Base-by-base conservation (phyloP, 2,888 invertebrate species). In the Carabus problematicus region DNA sequence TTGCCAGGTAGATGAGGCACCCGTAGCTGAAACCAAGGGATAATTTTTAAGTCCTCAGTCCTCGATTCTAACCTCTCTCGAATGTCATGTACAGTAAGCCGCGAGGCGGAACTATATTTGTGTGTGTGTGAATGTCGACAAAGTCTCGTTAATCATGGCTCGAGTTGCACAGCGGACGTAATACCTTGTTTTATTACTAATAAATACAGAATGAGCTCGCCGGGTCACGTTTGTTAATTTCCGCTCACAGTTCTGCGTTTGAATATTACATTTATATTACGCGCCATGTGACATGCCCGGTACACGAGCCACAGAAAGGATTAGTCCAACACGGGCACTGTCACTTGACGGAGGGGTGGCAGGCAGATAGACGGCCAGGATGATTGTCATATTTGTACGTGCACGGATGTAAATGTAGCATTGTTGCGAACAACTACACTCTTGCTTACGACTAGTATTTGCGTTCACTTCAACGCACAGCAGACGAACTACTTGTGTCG, bases 1-100 rank as follows among this genome's bases (percentile, higher is more conserved):
- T 91, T 75, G 93, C 91, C 81, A 95, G 89, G 85, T 91, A 93
- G 75, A 95, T 90, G 80, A 94, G 86, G 82, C 91, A 91, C 76
- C 91, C 91, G 81, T 93, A 92, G 80, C 93, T 94, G 86, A 19
- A 87, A 85, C 74, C 76, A 75, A 77, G 75, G 71, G 75, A 70
- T 18, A 2, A 52, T 52, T 52, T 14, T 52, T 16, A 52, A 52
- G 19, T 14, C 16, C 49, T 18, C 19, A 52, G 52, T 14, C 8
- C 2, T n/a, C 0, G 16, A 52, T 19, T n/a, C n/a, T n/a, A n/a
- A n/a, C n/a, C 29, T 29, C 29, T 29, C 29, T 29, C 29, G 3
- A 29, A 29, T 29, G 29, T 29, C 3, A 3, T 6, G 29, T 29
- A 29, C 29, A 3, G 6, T 29, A 29, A 29, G 6, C 29, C 6